Evolutionary conservation across 2,888 invertebrate genomes (phyloP), one percentile per base, ranked within the genome.

Genomic region (Podabrus alpinus): DNA sequence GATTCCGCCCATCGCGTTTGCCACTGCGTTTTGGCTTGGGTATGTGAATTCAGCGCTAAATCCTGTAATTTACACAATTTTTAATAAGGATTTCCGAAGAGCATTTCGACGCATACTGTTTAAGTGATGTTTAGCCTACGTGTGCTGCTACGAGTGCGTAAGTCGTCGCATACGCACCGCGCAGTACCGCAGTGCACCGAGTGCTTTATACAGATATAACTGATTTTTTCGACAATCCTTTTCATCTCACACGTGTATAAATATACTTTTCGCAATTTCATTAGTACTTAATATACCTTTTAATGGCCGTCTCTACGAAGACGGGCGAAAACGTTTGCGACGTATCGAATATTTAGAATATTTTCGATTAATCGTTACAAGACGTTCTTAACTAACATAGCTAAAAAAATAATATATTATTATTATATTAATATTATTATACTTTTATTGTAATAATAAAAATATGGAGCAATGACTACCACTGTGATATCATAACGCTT

Each of bases 41-140:
- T 98, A 98, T 87, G 97, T 97, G 94, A 98, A 98, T 88, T 97
- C 97, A 74, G 97, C 97, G 68, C 90, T 98, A 71, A 98, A 98
- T 88, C 97, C 97, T 77, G 95, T 95, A 84, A 97, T 97, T 84
- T 98, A 98, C 88, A 98, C 97, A 75, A 97, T 98, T 85, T 98
- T 98, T 89, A 98, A 98, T 89, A 96, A 97, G 90, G 98, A 98
- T 90, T 98, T 98, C 89, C 92, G 97, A 81, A 92, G 96, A 84
- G 98, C 98, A 78, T 98, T 98, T 88, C 92, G 97, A 81, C 93
- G 97, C 88, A 97, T 98, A 89, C 90, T 98, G 88, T 97, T 96
- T 89, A 97, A 97, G 93, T 96, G 94, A 95, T 94, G 93, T 93
- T 93, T 94, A 89, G 92, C 93, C 85, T 93, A 93, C 89, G 93